Evolutionary conservation across 2,113 vertebrate species (phyloP).

Genomic region (Prochilodus magdalenae): DNA sequence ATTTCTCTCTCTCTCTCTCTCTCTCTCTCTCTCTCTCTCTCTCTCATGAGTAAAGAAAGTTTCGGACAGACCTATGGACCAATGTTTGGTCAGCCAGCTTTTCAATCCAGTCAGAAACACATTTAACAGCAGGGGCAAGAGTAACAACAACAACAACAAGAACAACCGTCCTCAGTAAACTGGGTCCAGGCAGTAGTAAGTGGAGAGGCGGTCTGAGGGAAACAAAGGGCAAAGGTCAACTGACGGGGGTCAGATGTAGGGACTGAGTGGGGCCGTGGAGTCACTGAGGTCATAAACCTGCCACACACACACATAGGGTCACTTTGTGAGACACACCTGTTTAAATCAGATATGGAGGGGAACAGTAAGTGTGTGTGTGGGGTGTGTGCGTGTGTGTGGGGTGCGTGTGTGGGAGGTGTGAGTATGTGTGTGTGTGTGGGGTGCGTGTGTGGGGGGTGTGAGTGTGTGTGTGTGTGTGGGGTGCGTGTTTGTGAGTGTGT

Average conservation of each 20-base stretch:
- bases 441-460: no score
- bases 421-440: no score
- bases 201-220: slow-evolving; percentile 17
- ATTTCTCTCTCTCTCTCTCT: no score
- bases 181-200: slow-evolving; percentile 1
- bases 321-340: neutral
- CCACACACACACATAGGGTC: neutral
- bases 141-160: neutral
- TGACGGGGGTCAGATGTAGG: slow-evolving; percentile 10
- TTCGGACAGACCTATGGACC: neutral
- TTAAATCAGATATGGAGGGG: neutral
- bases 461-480: no score
- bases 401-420: no score
- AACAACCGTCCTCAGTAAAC: slow-evolving; percentile 3
- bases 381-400: no score
- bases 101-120: neutral
- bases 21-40: no score
- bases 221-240: neutral
- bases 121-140: neutral
- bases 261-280: slow-evolving; percentile 10
- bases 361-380: neutral
- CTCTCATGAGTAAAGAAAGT: neutral
- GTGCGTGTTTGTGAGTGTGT: no score
- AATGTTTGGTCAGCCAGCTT: neutral
- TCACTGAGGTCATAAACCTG: slow-evolving; percentile 26